phyloP scores from a whole-genome alignment of 2,888 invertebrate species.

The Eustalomyia histrio region DNA sequence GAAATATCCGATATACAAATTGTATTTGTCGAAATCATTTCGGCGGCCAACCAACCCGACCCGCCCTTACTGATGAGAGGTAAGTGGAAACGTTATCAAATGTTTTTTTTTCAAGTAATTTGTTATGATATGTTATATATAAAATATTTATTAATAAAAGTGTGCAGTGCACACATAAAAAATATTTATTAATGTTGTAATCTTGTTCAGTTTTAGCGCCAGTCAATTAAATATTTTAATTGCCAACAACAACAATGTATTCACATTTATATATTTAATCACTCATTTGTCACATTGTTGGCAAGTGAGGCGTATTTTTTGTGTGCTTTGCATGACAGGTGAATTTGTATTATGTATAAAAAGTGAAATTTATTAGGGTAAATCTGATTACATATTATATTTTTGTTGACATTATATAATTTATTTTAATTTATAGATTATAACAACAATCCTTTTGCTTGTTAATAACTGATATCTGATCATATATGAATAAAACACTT shows the following conservation, averaged over 20 bases:
- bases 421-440: background rate
- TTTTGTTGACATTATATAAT: background rate
- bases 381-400: background rate
- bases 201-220: background rate
- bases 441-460: background rate
- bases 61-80: no score
- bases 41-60: no score
- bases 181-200: conserved; percentile 1
- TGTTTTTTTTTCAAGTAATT: no score
- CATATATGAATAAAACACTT: no score
- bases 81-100: no score
- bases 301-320: conserved; percentile 43
- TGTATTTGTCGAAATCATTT: no score
- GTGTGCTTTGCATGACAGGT: no score
- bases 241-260: conserved; percentile 1
- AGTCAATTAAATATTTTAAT: conserved; percentile 1
- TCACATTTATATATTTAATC: conserved; percentile 35
- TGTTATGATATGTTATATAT: no score
- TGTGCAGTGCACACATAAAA: no score
- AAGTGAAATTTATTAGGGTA: conserved; percentile 31
- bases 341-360: conserved; percentile 22
- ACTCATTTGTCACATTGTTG: conserved; percentile 50
- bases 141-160: no score
- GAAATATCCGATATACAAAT: no score
- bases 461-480: no score